A percentile compares a stretch with the other conserved stretches of the same genome.
These are phyloP conservation scores for Thamnaconus septentrionalis DNA, from an alignment of 2,113 vertebrate genomes.

Conservation along the genomic window DNA sequence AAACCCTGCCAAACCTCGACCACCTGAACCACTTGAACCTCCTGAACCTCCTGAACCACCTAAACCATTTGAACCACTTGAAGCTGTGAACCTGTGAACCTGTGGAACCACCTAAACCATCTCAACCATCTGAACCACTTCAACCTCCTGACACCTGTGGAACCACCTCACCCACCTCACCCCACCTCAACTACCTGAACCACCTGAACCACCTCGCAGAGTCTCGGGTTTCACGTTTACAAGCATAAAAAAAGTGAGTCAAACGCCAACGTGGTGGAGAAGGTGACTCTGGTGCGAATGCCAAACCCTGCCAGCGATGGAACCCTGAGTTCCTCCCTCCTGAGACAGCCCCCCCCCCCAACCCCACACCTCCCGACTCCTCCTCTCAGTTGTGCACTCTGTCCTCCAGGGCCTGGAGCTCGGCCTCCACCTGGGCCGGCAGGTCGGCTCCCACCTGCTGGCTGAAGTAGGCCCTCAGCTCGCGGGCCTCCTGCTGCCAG, in stretches of 20 bases:
- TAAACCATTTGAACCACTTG: too few relatives aligned
- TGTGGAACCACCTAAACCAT: too few relatives aligned
- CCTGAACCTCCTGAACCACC: too few relatives aligned
- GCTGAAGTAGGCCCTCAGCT: constrained; percentile 83
- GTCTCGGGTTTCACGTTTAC: not conserved
- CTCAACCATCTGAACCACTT: too few relatives aligned
- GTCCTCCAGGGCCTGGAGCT: constrained; percentile 81
- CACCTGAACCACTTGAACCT: too few relatives aligned
- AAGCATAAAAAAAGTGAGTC: not conserved
- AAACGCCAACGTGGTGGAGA: not conserved
- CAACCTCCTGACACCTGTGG: too few relatives aligned
- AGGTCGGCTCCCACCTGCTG: constrained; percentile 87
- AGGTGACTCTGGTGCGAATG: constrained; percentile 7
- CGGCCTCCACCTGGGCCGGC: constrained; percentile 80
- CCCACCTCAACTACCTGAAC: too few relatives aligned
- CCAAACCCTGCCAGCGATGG: constrained; percentile 19
- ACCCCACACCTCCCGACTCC: constrained; percentile 7
- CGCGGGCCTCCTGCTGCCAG: constrained; percentile 89
- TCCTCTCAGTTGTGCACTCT: constrained; percentile 74
- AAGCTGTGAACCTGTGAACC: too few relatives aligned
- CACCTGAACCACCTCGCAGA: too few relatives aligned
- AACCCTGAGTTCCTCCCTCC: constrained; percentile 3
- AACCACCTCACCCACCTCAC: too few relatives aligned
- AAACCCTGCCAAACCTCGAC: too few relatives aligned
- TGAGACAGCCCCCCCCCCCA: not conserved